Conservation (phyloP, 2,113 vertebrate species). For the Protobothrops flavoviridis region DNA sequence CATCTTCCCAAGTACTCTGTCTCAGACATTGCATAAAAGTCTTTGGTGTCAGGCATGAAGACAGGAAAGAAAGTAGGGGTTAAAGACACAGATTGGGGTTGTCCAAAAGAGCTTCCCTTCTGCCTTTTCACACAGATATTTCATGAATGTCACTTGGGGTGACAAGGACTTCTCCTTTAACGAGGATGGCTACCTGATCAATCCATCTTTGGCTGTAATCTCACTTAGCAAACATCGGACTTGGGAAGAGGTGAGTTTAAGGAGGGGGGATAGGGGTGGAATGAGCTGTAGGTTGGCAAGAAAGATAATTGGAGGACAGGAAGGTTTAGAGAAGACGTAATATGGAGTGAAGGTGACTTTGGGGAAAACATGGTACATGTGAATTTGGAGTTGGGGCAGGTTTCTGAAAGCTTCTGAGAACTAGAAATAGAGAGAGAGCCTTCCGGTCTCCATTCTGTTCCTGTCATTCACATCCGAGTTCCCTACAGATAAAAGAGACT, state of each 20-base stretch:
- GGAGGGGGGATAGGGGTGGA: not conserved
- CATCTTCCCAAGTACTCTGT: not conserved
- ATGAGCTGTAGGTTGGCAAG: not conserved
- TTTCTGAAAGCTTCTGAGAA: not conserved
- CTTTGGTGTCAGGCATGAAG: not conserved
- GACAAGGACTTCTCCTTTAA: slow-evolving; percentile 92
- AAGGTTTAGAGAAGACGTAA: not conserved
- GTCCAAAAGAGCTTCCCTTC: not conserved
- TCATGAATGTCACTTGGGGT: slow-evolving; percentile 91
- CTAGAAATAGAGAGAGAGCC: not conserved
- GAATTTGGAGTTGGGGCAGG: not conserved
- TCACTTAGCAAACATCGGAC: slow-evolving; percentile 86
- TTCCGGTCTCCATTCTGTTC: not conserved
- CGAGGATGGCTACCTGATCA: slow-evolving; percentile 88
- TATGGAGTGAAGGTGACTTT: not conserved
- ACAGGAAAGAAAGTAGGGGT: not conserved
- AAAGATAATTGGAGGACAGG: not conserved
- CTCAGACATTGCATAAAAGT: not conserved
- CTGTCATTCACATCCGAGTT: not conserved
- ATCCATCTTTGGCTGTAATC: slow-evolving; percentile 91
- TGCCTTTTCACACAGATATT: slow-evolving; percentile 77
- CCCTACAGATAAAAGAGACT: not conserved
- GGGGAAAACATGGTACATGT: not conserved
- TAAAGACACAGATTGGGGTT: not conserved
- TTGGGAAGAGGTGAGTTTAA: slow-evolving; percentile 91